Conservation (phyloP, 2,113 vertebrate genomes). For the Verasper variegatus region DNA sequence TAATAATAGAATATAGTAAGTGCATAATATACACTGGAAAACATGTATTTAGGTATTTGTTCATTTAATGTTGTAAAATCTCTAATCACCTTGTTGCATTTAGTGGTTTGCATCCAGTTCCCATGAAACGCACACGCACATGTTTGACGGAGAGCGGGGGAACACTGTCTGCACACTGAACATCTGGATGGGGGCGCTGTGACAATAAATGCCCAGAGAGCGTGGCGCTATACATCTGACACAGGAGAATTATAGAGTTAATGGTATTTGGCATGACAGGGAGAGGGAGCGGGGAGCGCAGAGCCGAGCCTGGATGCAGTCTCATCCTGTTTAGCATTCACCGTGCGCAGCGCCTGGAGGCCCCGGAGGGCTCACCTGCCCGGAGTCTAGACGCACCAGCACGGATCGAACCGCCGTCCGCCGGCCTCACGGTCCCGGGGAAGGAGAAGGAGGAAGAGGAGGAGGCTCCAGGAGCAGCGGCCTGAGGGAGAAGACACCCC, state of each 20-base stretch:
- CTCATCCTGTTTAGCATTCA: conserved; percentile 76
- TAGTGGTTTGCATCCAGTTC: background rate
- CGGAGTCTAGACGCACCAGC: conserved; percentile 71
- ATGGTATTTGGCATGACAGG: conserved; percentile 74
- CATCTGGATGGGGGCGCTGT: conserved; percentile 80
- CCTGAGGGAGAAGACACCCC: conserved; percentile 41
- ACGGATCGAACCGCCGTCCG: conserved; percentile 34
- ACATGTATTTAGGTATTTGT: background rate
- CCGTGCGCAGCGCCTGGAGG: conserved; percentile 65
- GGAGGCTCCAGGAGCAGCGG: conserved; percentile 4
- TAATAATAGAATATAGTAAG: too few species aligned
- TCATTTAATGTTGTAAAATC: background rate
- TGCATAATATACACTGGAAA: too few species aligned
- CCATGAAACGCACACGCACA: background rate
- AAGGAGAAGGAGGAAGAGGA: conserved; percentile 9
- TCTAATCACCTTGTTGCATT: background rate
- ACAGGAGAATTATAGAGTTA: conserved; percentile 78
- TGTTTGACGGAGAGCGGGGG: background rate
- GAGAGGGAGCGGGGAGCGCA: conserved; percentile 66
- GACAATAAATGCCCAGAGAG: conserved; percentile 71
- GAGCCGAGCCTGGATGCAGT: conserved; percentile 66
- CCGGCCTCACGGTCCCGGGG: conserved; percentile 5
- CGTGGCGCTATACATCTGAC: conserved; percentile 75
- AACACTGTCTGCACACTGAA: conserved; percentile 19
- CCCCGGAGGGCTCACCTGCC: conserved; percentile 80